Conservation (phyloP, 2,888 invertebrate genomes). For the Kryphioiulus occultus region DNA sequence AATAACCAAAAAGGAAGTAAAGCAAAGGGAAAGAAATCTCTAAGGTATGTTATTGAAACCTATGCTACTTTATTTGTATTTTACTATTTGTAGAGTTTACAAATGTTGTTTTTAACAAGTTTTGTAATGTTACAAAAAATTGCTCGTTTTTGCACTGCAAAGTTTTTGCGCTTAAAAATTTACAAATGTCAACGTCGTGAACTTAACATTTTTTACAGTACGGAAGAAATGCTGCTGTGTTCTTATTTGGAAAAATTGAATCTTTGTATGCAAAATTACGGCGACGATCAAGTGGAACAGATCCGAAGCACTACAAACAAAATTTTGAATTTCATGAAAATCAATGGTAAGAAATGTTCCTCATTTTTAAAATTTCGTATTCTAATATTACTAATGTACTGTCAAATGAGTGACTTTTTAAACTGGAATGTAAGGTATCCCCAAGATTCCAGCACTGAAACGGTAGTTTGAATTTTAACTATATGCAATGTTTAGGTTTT, state of each 20-base stretch:
- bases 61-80: neutral
- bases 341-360: slow-evolving; percentile 18
- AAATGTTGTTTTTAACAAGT: neutral
- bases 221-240: slow-evolving; percentile 44
- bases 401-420: too few species aligned
- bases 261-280: neutral
- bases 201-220: neutral
- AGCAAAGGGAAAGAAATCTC: neutral
- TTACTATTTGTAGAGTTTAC: neutral
- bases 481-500: too few species aligned
- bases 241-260: slow-evolving; percentile 44
- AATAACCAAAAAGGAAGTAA: slow-evolving; percentile 28
- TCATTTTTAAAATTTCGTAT: neutral
- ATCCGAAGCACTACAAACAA: slow-evolving; percentile 25
- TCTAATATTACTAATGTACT: too few species aligned
- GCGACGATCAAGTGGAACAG: slow-evolving; percentile 17
- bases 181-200: too few species aligned
- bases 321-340: slow-evolving; percentile 30
- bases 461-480: too few species aligned
- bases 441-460: too few species aligned
- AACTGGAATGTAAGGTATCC: too few species aligned
- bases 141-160: too few species aligned
- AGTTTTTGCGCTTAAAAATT: too few species aligned
- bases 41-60: slow-evolving; percentile 32
- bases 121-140: neutral